A percentile compares a stretch with the other conserved stretches of the same genome.
Conservation (phyloP, 2,888 invertebrate species). For the Mesorhabditis spiculigera region DNA sequence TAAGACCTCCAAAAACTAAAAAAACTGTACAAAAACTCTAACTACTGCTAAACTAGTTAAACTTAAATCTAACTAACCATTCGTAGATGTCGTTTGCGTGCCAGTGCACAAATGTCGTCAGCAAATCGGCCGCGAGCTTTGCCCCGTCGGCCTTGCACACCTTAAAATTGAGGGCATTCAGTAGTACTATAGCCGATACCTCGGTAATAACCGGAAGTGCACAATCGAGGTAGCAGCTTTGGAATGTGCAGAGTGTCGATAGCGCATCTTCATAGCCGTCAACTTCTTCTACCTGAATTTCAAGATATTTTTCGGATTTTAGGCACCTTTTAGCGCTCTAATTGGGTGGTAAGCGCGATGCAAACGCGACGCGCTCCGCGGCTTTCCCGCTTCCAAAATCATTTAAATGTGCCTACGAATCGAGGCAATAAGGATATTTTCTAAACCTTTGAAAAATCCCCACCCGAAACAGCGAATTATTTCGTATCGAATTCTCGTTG, state of each 20-base stretch:
- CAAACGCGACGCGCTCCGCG: too few species aligned
- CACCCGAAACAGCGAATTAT: neutral
- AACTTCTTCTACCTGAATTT: constrained; percentile 25
- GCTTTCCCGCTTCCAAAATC: too few species aligned
- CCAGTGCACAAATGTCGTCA: constrained; percentile 49
- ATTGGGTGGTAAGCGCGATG: too few species aligned
- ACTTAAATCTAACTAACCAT: neutral
- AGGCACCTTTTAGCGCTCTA: too few species aligned
- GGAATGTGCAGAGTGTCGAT: constrained; percentile 47
- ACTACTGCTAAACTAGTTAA: too few species aligned
- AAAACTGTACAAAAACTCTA: too few species aligned
- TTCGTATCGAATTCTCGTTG: constrained; percentile 8
- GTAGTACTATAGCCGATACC: constrained; percentile 15
- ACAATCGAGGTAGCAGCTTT: constrained; percentile 47
- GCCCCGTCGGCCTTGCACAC: constrained; percentile 40
- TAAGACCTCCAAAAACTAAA: too few species aligned
- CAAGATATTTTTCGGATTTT: too few species aligned
- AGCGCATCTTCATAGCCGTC: constrained; percentile 47
- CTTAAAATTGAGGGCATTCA: constrained; percentile 16
- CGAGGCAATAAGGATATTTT: constrained; percentile 30
- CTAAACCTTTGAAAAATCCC: constrained; percentile 8
- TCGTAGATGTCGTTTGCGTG: constrained; percentile 32
- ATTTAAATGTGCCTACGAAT: constrained; percentile 10
- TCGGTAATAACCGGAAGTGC: constrained; percentile 37
- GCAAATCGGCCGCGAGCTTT: constrained; percentile 33